Evolutionary conservation across 2,113 vertebrate genomes (phyloP).

Genomic region (Corydoras sp.): DNA sequence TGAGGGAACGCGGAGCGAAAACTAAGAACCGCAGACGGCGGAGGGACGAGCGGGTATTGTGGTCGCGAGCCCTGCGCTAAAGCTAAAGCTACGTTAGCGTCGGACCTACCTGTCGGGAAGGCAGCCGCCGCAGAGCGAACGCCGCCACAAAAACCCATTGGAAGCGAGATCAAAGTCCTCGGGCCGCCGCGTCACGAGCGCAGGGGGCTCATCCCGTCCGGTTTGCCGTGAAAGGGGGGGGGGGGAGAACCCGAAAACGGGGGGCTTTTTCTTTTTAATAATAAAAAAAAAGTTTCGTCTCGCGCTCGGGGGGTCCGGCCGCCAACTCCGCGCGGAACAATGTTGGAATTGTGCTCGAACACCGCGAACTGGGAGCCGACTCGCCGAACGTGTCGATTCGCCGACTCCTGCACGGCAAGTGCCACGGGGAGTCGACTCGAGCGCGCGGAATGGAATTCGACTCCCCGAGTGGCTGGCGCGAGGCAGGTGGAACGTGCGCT

Average conservation of each 20-base stretch:
- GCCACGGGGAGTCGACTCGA: neutral
- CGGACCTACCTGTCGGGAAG: constrained; percentile 47
- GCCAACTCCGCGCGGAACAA: constrained; percentile 32
- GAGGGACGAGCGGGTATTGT: constrained; percentile 30
- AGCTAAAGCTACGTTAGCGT: constrained; percentile 24
- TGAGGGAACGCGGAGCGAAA: neutral
- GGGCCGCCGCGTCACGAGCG: neutral
- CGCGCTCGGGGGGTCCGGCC: neutral
- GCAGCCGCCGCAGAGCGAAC: constrained; percentile 15
- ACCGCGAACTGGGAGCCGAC: neutral
- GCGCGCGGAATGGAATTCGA: neutral
- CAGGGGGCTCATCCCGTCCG: neutral
- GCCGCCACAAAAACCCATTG: constrained; percentile 35
- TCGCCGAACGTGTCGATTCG: neutral
- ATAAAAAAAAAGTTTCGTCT: constrained; percentile 19
- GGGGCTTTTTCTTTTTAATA: too few species aligned
- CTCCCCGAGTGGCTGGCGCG: neutral
- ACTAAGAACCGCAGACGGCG: neutral
- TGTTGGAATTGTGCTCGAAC: constrained; percentile 40
- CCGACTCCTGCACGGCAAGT: neutral
- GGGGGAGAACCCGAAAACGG: neutral
- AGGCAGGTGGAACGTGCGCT: too few species aligned
- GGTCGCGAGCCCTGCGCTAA: constrained; percentile 17
- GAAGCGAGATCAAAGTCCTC: constrained; percentile 18
- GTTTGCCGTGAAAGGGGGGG: neutral